phyloP scores from a whole-genome alignment of 2,113 vertebrate genomes.

The Sakesphorus luctuosus region DNA sequence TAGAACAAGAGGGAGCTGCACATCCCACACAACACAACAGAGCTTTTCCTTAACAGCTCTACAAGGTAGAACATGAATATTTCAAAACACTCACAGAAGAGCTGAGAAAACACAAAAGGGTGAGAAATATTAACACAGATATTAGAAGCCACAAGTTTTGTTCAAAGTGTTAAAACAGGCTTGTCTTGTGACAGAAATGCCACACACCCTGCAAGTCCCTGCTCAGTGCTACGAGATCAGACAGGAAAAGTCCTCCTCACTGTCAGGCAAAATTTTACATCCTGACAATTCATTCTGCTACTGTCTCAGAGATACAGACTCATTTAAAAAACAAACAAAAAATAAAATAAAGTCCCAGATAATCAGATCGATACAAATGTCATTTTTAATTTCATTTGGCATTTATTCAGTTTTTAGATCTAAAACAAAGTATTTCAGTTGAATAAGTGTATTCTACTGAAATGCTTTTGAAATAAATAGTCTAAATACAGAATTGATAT shows the following conservation, averaged over 20 bases:
- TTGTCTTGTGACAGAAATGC: background rate
- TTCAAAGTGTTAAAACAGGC: background rate
- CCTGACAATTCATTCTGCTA: background rate
- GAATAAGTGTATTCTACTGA: background rate
- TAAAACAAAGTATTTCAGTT: background rate
- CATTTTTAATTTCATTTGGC: background rate
- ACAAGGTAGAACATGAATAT: background rate
- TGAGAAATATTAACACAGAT: background rate
- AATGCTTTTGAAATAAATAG: background rate
- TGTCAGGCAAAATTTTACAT: background rate
- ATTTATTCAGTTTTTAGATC: background rate
- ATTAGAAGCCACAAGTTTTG: background rate
- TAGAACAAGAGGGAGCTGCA: background rate
- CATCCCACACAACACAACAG: background rate
- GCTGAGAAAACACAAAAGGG: background rate
- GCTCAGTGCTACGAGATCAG: background rate
- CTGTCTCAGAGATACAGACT: background rate
- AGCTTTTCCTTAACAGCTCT: background rate
- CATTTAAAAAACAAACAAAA: background rate
- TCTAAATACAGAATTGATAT: background rate
- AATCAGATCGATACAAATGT: background rate
- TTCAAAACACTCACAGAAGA: background rate
- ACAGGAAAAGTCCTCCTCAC: background rate
- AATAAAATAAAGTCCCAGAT: background rate
- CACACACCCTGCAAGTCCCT: background rate